Percentiles rank a stretch among this genome's conserved stretches.
phyloP scores from a whole-genome alignment of 2,797 vertebrate genomes.

The Chelmon rostratus region DNA sequence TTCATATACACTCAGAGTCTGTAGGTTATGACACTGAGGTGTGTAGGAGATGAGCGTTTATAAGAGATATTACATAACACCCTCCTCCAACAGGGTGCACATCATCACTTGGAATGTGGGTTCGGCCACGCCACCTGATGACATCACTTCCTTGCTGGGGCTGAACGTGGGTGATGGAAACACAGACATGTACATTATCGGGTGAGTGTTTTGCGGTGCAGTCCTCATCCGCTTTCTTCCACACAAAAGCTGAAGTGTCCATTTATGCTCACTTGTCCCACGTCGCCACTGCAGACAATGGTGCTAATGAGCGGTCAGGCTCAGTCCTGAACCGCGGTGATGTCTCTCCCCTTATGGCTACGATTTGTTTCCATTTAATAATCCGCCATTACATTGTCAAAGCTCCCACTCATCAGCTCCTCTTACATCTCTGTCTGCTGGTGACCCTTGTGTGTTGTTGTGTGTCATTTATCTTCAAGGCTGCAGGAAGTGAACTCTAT shows the following conservation, averaged over 20 bases:
- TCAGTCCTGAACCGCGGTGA: slow-evolving; percentile 17
- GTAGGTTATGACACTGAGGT: slow-evolving; percentile 10
- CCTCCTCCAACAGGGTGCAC: slow-evolving; percentile 87
- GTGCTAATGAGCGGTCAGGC: slow-evolving; percentile 40
- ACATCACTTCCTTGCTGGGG: slow-evolving; percentile 93
- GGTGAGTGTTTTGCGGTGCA: slow-evolving; percentile 86
- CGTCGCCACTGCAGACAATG: slow-evolving; percentile 14
- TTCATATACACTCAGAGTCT: slow-evolving; percentile 7
- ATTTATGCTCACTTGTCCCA: slow-evolving; percentile 17
- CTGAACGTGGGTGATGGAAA: slow-evolving; percentile 91
- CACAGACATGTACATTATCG: slow-evolving; percentile 96
- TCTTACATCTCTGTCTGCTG: slow-evolving; percentile 31
- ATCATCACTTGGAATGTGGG: slow-evolving; percentile 98
- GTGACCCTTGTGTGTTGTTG: slow-evolving; percentile 54
- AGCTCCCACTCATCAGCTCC: slow-evolving; percentile 24
- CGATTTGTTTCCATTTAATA: slow-evolving; percentile 7
- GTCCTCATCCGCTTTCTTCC: slow-evolving; percentile 1
- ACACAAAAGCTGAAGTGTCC: slow-evolving; percentile 7
- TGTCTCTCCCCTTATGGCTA: background rate
- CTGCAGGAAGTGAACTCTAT: slow-evolving; percentile 99
- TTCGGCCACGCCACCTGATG: slow-evolving; percentile 92
- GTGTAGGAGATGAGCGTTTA: slow-evolving; percentile 24
- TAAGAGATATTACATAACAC: slow-evolving; percentile 38
- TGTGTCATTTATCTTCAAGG: slow-evolving; percentile 82
- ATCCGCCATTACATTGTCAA: slow-evolving; percentile 34